These are phyloP conservation scores for Alligator sinensis DNA, from an alignment of 2,113 vertebrate species.

Conservation along the genomic window DNA sequence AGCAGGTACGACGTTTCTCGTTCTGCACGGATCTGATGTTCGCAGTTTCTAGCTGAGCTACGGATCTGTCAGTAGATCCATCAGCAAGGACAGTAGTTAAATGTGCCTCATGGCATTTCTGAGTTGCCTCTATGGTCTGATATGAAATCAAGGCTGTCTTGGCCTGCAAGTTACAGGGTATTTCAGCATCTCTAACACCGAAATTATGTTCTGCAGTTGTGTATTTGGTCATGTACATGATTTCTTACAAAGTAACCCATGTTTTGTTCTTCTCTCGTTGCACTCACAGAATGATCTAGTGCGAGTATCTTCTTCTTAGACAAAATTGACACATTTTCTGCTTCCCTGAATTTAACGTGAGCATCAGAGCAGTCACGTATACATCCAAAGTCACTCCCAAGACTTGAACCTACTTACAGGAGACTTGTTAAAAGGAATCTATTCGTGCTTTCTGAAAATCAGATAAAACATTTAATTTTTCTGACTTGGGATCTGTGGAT, in stretches of 20 bases:
- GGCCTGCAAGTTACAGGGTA: accelerated
- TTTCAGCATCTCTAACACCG: neutral
- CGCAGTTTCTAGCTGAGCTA: accelerated
- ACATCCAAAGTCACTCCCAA: neutral
- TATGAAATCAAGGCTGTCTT: accelerated
- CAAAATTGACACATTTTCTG: neutral
- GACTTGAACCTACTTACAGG: neutral
- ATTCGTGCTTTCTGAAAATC: neutral
- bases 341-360: neutral
- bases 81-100: accelerated
- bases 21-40: accelerated
- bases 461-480: neutral
- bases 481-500: neutral
- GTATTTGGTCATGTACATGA: neutral
- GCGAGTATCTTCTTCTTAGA: neutral
- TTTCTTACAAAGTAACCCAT: neutral
- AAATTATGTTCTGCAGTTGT: neutral
- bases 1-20: accelerated
- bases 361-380: neutral
- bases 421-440: neutral
- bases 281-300: accelerated
- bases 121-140: accelerated
- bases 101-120: accelerated
- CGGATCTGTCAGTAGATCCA: neutral
- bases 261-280: neutral